phyloP scores from a whole-genome alignment of 2,888 invertebrate genomes.

The Acanthosepion pharaonis region DNA sequence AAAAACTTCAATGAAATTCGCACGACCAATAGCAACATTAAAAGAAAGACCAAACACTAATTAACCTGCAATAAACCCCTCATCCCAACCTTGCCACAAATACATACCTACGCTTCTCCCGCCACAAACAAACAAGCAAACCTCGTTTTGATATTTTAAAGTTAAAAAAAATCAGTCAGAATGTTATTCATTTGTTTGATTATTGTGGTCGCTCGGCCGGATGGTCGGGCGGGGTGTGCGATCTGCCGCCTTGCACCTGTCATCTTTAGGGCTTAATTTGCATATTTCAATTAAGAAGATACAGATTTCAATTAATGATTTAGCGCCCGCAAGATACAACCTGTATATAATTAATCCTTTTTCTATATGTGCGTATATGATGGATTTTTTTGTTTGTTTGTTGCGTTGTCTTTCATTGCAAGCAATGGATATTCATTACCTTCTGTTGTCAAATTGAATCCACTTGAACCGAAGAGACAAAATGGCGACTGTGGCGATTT shows the following conservation, averaged over 20 bases:
- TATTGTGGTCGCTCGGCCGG: background rate
- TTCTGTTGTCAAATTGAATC: slow-evolving; percentile 8
- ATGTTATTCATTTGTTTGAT: background rate
- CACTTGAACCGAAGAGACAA: background rate
- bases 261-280: slow-evolving; percentile 33
- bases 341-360: background rate
- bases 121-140: background rate
- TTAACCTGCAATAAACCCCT: no score
- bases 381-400: background rate
- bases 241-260: background rate
- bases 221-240: background rate
- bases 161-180: background rate
- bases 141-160: background rate
- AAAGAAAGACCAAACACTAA: no score
- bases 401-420: background rate
- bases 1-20: no score
- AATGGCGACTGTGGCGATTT: background rate
- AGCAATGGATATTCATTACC: slow-evolving; percentile 1
- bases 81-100: background rate
- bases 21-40: no score
- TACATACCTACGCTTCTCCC: background rate
- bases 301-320: slow-evolving; percentile 21
- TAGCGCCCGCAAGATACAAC: slow-evolving; percentile 18
- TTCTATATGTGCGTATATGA: background rate
- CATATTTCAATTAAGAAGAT: slow-evolving; percentile 22